phyloP scores from a whole-genome alignment of 1,140 invertebrate species.

The Lepidurus arcticus region DNA sequence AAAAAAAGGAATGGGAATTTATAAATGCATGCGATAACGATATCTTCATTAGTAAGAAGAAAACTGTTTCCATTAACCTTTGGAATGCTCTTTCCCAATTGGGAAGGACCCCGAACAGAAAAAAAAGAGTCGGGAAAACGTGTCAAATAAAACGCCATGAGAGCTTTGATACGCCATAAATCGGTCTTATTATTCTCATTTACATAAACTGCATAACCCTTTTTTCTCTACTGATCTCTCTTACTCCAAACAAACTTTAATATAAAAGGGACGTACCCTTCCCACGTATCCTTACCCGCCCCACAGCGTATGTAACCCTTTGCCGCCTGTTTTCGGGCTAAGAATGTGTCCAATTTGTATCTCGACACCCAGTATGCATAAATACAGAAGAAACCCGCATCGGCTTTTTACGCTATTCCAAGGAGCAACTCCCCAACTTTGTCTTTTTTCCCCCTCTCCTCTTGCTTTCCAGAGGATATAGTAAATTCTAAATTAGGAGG shows the following conservation, averaged over 20 bases:
- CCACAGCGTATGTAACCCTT: not conserved
- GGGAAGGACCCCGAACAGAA: not conserved
- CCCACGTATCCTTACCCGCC: not conserved
- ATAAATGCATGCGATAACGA: not conserved
- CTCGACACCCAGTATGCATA: not conserved
- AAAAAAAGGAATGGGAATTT: not conserved
- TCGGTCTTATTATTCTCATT: not conserved
- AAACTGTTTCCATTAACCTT: not conserved
- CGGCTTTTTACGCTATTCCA: not conserved
- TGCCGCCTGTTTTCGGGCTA: not conserved
- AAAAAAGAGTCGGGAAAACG: not conserved
- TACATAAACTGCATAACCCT: not conserved
- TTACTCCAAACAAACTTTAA: not conserved
- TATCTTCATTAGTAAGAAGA: not conserved
- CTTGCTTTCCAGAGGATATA: not conserved
- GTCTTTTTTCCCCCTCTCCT: not conserved
- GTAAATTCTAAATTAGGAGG: slow-evolving; percentile 4
- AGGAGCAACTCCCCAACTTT: not conserved
- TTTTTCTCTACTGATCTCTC: not conserved
- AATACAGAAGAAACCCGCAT: slow-evolving; percentile 2
- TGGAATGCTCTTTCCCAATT: not conserved
- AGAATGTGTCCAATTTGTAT: slow-evolving; percentile 20
- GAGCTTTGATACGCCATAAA: slow-evolving; percentile 18
- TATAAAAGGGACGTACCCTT: not conserved
- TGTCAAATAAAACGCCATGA: slow-evolving; percentile 15